Evolutionary conservation across 1,140 invertebrate species (phyloP).

Genomic region (Whitmania pigra): DNA sequence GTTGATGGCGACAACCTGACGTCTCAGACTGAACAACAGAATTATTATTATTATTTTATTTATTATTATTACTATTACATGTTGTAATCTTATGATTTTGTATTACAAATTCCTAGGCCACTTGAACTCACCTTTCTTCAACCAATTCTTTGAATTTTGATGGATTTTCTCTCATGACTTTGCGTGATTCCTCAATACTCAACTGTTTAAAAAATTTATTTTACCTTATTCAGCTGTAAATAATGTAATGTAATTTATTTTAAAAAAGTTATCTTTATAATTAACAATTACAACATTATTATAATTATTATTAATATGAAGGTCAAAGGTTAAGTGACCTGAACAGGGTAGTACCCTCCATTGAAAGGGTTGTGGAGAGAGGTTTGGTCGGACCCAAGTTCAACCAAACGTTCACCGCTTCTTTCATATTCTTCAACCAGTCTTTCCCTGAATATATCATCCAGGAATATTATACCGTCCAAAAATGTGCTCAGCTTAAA

Average conservation of each 20-base stretch:
- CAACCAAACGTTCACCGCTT: slow-evolving; percentile 50
- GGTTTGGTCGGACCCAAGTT: slow-evolving; percentile 58
- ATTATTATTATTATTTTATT: slow-evolving; percentile 12
- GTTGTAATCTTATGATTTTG: too few species aligned
- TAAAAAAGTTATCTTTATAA: not conserved
- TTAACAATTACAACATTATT: not conserved
- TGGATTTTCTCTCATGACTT: slow-evolving; percentile 48
- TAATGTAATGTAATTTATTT: too few species aligned
- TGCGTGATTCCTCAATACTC: slow-evolving; percentile 42
- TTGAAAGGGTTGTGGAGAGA: slow-evolving; percentile 56
- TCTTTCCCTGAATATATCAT: slow-evolving; percentile 45
- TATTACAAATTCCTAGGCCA: too few species aligned
- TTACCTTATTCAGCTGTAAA: too few species aligned
- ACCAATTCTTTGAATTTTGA: slow-evolving; percentile 48
- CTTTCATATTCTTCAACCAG: slow-evolving; percentile 47
- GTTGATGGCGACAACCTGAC: slow-evolving; percentile 54
- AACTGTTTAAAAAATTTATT: slow-evolving; percentile 30
- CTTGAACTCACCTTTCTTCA: slow-evolving; percentile 44
- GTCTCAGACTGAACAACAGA: slow-evolving; percentile 41
- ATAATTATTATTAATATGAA: not conserved
- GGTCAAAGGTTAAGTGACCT: slow-evolving; percentile 34
- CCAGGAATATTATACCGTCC: not conserved
- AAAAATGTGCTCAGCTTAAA: too few species aligned
- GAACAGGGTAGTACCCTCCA: slow-evolving; percentile 56
- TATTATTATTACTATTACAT: too few species aligned